Base-by-base conservation (phyloP, 2,113 vertebrate species). In the Falco punctatus region DNA sequence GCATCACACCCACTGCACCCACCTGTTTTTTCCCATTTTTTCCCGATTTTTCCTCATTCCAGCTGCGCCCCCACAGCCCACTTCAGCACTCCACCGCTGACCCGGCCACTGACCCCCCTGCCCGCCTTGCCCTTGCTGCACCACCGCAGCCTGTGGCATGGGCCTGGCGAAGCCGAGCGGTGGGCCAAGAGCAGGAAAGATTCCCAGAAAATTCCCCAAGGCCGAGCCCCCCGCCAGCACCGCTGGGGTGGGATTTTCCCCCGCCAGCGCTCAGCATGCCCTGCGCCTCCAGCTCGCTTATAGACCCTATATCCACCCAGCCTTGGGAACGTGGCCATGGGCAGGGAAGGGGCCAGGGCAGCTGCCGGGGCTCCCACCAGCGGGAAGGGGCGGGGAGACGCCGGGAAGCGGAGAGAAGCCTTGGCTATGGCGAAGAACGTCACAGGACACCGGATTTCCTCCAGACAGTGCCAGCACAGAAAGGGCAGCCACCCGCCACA, bases 241-340 rank as follows among this genome's bases (percentile, higher is more conserved):
- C 9, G 2, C 4, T 44, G 3, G 20, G 32, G 58, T 14, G 4
- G 46, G 23, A 27, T 7, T 6, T 22, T 5, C 16, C 48, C 48
- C 24, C 24, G 44, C 44, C 42, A 42, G 42, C 13, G 42, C 42
- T 42, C 42, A 42, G 11, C 42, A 12, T 42, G 42, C 42, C 42
- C 42, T 42, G 42, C n/a, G 4, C 23, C 26, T 30, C 54, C n/a
- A 4, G 19, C 26, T 28, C 11, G 17, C 24, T 40, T 10, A 46
- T 5, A 32, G n/a, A 51, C 14, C 30, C 0, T 11, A 4, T 5
- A 3, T 28, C 44, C 24, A 2, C 33, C 5, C 6, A 21, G 30
- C 21, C 48, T n/a, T 13, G 13, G 23, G 14, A 30, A 52, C 7
- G 9, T 13, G 42, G 33, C 26, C 32, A 1, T n/a, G 7, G n/a